Evolutionary conservation across 2,113 vertebrate species (phyloP).

Genomic region (Misgurnus anguillicaudatus): DNA sequence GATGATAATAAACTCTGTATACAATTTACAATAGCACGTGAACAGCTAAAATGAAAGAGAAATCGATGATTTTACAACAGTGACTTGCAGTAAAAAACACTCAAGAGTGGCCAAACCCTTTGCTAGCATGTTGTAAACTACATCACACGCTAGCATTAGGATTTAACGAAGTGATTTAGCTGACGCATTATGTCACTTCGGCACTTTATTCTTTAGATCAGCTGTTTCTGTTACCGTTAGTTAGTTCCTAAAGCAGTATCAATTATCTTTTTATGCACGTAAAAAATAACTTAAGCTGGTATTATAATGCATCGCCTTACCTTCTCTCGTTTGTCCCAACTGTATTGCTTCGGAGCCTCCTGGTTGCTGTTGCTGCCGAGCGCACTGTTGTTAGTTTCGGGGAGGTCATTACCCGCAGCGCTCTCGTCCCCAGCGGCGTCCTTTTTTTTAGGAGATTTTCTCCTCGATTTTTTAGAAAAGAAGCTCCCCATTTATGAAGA

Average conservation of each 20-base stretch:
- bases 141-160: neutral
- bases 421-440: constrained; percentile 60
- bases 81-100: neutral
- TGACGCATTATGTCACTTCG: neutral
- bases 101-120: neutral
- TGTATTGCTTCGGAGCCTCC: constrained; percentile 79
- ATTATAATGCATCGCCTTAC: constrained; percentile 53
- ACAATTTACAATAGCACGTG: constrained; percentile 3
- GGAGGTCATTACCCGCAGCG: constrained; percentile 51
- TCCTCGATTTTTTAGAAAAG: constrained; percentile 78
- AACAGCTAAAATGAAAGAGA: neutral
- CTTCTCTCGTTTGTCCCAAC: constrained; percentile 84
- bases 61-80: neutral
- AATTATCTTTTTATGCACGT: neutral
- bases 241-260: neutral
- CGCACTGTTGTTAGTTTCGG: constrained; percentile 64
- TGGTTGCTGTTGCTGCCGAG: constrained; percentile 71
- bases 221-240: neutral
- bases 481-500: constrained; percentile 76
- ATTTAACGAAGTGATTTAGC: neutral
- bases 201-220: neutral
- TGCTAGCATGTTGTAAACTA: neutral
- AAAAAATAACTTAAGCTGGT: neutral
- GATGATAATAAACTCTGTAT: constrained; percentile 62
- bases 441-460: constrained; percentile 69